These are phyloP conservation scores for Zaprionus capensis DNA, from an alignment of 1,140 invertebrate genomes.

Conservation along the genomic window DNA sequence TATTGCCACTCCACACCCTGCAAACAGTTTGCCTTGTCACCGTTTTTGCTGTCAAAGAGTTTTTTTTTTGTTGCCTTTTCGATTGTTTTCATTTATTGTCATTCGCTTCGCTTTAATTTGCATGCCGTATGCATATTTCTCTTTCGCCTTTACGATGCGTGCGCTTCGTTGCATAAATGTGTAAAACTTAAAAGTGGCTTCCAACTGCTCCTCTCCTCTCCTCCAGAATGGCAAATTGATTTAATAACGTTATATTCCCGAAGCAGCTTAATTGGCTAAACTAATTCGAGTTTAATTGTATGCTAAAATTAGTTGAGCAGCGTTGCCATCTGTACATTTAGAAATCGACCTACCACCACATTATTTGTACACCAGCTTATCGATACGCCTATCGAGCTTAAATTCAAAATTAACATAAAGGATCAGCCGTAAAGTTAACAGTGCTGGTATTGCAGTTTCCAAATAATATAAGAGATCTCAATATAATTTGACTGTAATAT, in stretches of 20 bases:
- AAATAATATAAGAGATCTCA: no score
- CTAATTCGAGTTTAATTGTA: background rate
- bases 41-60: slow-evolving; percentile 18
- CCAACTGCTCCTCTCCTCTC: background rate
- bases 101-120: slow-evolving; percentile 53
- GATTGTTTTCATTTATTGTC: slow-evolving; percentile 23
- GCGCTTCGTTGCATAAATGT: slow-evolving; percentile 32
- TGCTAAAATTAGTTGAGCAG: background rate
- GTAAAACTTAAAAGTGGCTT: slow-evolving; percentile 1
- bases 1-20: background rate
- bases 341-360: background rate
- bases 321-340: background rate
- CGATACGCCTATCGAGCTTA: no score
- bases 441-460: no score
- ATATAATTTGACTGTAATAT: background rate
- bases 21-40: slow-evolving; percentile 37
- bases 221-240: slow-evolving; percentile 18
- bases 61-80: slow-evolving; percentile 47
- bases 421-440: no score
- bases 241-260: slow-evolving; percentile 4
- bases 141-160: slow-evolving; percentile 49
- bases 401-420: no score
- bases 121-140: slow-evolving; percentile 60
- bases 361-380: no score
- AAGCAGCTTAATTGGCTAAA: slow-evolving; percentile 7